Evolutionary conservation across 2,113 vertebrate species (phyloP), one percentile per base, ranked within the genome.

Genomic region (Lophura nycthemera): DNA sequence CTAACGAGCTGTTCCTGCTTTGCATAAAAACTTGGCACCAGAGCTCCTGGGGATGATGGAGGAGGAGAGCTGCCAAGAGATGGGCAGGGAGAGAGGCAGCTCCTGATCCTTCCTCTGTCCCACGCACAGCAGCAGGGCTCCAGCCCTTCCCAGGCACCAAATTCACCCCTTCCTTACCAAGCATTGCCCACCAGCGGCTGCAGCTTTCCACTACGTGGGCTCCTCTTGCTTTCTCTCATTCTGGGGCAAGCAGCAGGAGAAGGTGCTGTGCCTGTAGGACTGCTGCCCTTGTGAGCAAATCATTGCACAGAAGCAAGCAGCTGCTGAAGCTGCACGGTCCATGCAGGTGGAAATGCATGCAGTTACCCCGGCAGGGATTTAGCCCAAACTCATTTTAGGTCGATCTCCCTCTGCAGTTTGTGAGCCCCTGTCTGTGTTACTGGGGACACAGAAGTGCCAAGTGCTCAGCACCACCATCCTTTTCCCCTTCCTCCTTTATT

Each of bases 1-100:
- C 88, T 93, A 83, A 95, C 80, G 82, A 95, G 82, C 25, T 64
- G 83, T 67, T 29, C 79, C 85, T 77, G 63, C 56, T 95, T 77
- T 88, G 84, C 94, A 92, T 88, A 85, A 87, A 73, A 83, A 16
- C 89, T 66, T 85, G 82, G 92, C 94, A 56, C 36, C 38, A 80
- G 73, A 74, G 22, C 67, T 80, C 36, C 32, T 57, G 32, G 38
- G 85, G 64, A 67, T 91, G 87, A 78, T 74, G 34, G 63, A 80
- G 84, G 82, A 82, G 84, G 74, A 85, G 79, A 74, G 42, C 67
- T 95, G 92, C 84, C 86, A 96, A 27, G 22, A 54, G 66, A 50
- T 17, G 48, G 81, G 67, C 48, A 48, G 59, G 74, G 86, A 79
- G 92, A 89, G 78, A 88, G 66, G 5, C 48, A 6, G 27, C 3